Percentiles rank a stretch among this genome's conserved stretches.
These are phyloP conservation scores for Typhlichthys subterraneus DNA, from an alignment of 2,797 vertebrate species.

Conservation along the genomic window DNA sequence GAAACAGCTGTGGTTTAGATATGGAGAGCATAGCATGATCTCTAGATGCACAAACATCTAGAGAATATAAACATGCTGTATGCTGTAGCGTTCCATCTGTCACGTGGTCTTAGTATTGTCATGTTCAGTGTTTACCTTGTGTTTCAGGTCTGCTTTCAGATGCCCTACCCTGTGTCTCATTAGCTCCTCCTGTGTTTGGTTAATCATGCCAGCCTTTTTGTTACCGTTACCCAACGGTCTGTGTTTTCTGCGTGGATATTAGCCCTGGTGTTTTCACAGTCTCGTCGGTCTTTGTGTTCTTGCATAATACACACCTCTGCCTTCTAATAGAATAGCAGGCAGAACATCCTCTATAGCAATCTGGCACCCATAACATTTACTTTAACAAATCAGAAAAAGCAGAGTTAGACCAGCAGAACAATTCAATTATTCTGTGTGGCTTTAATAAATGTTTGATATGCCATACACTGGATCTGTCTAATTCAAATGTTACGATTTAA, in stretches of 20 bases:
- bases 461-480: slow-evolving; percentile 86
- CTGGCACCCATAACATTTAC: slow-evolving; percentile 91
- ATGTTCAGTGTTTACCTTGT: no score
- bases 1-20: slow-evolving; percentile 74
- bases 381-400: slow-evolving; percentile 90
- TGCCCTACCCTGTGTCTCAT: no score
- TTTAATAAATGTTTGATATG: slow-evolving; percentile 94
- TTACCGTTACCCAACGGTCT: no score
- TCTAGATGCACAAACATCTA: no score
- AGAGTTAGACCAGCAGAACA: slow-evolving; percentile 87
- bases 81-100: no score
- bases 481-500: slow-evolving; percentile 96
- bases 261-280: no score
- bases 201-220: no score
- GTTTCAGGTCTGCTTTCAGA: no score
- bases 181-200: no score
- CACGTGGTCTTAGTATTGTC: no score
- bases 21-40: slow-evolving; percentile 60
- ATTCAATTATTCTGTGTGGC: slow-evolving; percentile 93
- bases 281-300: slow-evolving; percentile 66
- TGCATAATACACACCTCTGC: slow-evolving; percentile 86
- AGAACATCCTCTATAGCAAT: slow-evolving; percentile 93
- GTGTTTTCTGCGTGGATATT: no score
- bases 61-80: no score
- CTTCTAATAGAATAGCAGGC: slow-evolving; percentile 90